Base-by-base conservation (phyloP, 2,797 vertebrate species). In the Muraenolepis orangiensis region DNA sequence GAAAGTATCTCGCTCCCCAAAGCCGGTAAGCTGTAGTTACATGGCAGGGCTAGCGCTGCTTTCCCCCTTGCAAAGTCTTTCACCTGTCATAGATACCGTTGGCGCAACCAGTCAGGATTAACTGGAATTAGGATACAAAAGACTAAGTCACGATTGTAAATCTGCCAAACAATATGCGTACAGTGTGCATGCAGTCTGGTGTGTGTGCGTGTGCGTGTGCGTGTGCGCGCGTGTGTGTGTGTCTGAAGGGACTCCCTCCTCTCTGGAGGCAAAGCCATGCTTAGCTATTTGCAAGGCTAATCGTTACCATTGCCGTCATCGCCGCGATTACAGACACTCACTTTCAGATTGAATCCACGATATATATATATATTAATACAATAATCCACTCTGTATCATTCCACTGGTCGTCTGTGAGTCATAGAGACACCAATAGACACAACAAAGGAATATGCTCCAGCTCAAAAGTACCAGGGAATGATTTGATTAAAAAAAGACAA, bases 241-340 rank as follows among this genome's bases (percentile, higher is more conserved):
- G 29, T 42, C 46, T 34, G 76, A 77, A 80, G 87, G 87, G 82
- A 89, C 81, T 89, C 88, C 89, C 89, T 86, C 89, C 89, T 86
- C 79, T 80, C 31, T 26, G 40, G 73, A n/a, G 42, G n/a, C 73
- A 87, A 87, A 92, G 42, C 75, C 77, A 71, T 68, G 69, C 76
- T 90, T 90, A 91, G 87, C 89, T 79, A 61, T 81, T 84, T 85
- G 73, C 81, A 74, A 72, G 73, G 78, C 69, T 83, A 66, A 82
- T 82, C 75, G 84, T 87, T 81, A 79, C 74, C 40, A 16, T 67
- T 67, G 74, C 69, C 85, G 82, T 90, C 90, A 91, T 87, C 76
- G 66, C 18, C 70, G 78, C 80, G 85, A 87, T 90, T 82, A 81
- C 86, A 87, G 89, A 87, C 84, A 38, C 36, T 7, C 36, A 38